phyloP scores from a whole-genome alignment of 2,113 vertebrate species.

The Trogon surrucura region DNA sequence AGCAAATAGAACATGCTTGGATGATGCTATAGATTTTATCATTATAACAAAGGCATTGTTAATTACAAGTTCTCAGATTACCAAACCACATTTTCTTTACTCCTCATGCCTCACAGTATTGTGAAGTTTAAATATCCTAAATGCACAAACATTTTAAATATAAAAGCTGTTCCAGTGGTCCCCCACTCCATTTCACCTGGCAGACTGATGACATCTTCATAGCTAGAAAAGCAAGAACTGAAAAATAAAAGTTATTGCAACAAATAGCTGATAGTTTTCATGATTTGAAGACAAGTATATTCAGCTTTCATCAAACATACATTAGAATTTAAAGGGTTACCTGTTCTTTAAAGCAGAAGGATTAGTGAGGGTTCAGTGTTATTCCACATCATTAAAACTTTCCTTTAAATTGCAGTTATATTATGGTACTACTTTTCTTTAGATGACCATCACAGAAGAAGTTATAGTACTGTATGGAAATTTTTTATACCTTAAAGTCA shows the following conservation, averaged over 20 bases:
- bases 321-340: background rate
- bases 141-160: background rate
- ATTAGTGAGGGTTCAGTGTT: background rate
- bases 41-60: background rate
- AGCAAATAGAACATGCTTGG: background rate
- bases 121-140: background rate
- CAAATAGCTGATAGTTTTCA: background rate
- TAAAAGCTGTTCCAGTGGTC: background rate
- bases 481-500: background rate
- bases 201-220: background rate
- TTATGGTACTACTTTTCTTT: background rate
- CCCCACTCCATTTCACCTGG: background rate
- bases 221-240: background rate
- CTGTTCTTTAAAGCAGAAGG: background rate
- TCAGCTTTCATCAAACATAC: background rate
- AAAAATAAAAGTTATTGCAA: background rate
- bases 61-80: background rate
- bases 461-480: background rate
- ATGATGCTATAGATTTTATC: background rate
- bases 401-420: background rate
- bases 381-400: background rate
- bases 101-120: background rate
- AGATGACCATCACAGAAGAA: background rate
- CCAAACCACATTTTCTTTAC: background rate
- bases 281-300: background rate